Percentiles rank a stretch among this genome's conserved stretches.
phyloP scores from a whole-genome alignment of 2,888 invertebrate species.

The Dryococelus australis region DNA sequence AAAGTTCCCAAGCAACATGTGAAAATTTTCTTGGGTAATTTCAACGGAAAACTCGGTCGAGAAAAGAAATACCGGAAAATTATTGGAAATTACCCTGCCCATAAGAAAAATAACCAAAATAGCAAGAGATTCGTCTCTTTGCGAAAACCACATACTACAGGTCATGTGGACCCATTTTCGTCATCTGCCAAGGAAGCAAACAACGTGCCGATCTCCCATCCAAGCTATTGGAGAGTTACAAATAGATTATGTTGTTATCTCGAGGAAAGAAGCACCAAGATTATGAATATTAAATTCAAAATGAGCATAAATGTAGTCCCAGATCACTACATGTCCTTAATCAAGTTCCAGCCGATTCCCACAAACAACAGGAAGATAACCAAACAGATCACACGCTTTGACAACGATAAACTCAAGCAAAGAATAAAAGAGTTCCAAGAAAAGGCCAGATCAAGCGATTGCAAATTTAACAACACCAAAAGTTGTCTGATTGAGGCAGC shows the following conservation, averaged over 20 bases:
- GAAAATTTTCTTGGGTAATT: background rate
- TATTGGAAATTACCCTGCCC: background rate
- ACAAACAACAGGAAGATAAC: background rate
- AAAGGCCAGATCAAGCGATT: no score
- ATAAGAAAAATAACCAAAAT: slow-evolving; percentile 31
- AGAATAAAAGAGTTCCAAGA: background rate
- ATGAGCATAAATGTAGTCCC: slow-evolving; percentile 35
- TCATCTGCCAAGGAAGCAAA: slow-evolving; percentile 34
- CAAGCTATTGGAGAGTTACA: slow-evolving; percentile 35
- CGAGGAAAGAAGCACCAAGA: slow-evolving; percentile 28
- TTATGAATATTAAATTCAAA: slow-evolving; percentile 35
- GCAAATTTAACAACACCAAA: no score
- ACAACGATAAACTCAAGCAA: background rate
- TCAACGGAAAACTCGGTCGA: background rate
- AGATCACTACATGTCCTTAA: slow-evolving; percentile 27
- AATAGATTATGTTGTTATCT: slow-evolving; percentile 37
- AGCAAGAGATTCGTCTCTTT: slow-evolving; percentile 32
- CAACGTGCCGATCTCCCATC: slow-evolving; percentile 34
- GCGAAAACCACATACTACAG: slow-evolving; percentile 32
- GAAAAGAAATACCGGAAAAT: background rate
- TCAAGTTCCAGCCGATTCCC: slow-evolving; percentile 16
- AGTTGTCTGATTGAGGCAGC: no score
- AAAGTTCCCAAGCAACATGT: background rate
- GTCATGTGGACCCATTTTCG: slow-evolving; percentile 32
- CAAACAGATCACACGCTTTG: slow-evolving; percentile 6